A percentile compares a stretch with the other conserved stretches of the same genome.
Evolutionary conservation across 2,797 vertebrate genomes (phyloP).

Genomic region (Poeciliopsis gracilis): DNA sequence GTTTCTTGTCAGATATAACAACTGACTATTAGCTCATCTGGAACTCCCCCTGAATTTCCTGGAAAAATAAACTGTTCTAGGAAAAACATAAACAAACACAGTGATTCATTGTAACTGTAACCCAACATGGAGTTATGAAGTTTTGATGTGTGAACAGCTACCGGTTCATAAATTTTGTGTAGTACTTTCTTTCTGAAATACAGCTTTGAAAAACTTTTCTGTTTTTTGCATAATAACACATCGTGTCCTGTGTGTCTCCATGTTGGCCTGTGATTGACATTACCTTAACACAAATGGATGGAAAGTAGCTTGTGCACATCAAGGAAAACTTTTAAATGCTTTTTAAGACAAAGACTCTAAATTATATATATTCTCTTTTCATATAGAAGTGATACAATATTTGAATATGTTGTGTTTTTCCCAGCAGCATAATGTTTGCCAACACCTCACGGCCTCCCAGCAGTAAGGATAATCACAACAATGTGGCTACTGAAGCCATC

Average conservation of each 20-base stretch:
- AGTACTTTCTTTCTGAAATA: not conserved
- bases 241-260: not conserved
- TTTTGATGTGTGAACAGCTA: not conserved
- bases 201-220: not conserved
- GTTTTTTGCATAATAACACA: too few relatives aligned
- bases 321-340: not conserved
- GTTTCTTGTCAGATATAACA: not conserved
- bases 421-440: constrained; percentile 53
- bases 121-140: not conserved
- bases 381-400: not conserved
- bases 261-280: not conserved
- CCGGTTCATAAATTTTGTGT: not conserved
- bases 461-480: not conserved
- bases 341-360: not conserved
- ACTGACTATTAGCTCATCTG: not conserved
- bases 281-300: not conserved
- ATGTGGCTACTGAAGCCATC: constrained; percentile 54
- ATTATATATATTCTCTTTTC: not conserved
- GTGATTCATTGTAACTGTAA: not conserved
- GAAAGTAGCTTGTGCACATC: not conserved
- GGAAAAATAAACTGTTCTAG: not conserved
- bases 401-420: constrained; percentile 6
- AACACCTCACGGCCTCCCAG: constrained; percentile 19
- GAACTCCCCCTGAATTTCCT: not conserved
- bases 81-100: not conserved